Evolutionary conservation across 2,113 vertebrate species (phyloP).

Genomic region (Osmerus mordax): DNA sequence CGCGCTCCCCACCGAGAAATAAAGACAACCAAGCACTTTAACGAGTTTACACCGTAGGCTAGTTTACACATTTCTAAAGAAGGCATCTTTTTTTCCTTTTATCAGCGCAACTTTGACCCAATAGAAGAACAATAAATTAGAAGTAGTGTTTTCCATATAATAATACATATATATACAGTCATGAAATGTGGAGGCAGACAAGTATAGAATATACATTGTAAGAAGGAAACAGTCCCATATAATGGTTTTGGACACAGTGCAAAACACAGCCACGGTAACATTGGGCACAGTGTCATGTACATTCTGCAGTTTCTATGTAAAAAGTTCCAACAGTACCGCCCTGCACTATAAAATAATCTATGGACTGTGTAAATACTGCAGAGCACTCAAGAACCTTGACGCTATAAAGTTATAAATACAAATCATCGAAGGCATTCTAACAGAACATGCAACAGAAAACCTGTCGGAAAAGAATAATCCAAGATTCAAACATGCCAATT

Average conservation of each 20-base stretch:
- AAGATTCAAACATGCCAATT: conserved; percentile 39
- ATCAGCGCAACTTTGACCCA: neutral
- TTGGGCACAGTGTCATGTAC: conserved; percentile 47
- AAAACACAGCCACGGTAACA: conserved; percentile 21
- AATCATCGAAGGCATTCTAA: conserved; percentile 14
- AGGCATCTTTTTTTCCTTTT: conserved; percentile 13
- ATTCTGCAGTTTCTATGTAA: conserved; percentile 40
- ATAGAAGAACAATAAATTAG: conserved; percentile 40
- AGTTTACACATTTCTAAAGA: conserved; percentile 25
- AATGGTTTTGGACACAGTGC: conserved; percentile 19
- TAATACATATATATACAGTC: conserved; percentile 8
- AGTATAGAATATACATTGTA: conserved; percentile 14
- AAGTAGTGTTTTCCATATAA: conserved; percentile 33
- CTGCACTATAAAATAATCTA: too few species aligned
- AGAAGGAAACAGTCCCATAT: conserved; percentile 23
- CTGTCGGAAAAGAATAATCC: conserved; percentile 13
- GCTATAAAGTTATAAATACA: conserved; percentile 4
- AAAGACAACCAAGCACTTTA: conserved; percentile 37
- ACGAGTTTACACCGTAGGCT: conserved; percentile 32
- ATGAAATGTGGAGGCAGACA: conserved; percentile 21
- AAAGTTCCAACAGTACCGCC: neutral
- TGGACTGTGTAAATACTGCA: conserved; percentile 18
- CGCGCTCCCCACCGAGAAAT: conserved; percentile 50
- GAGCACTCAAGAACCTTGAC: conserved; percentile 24
- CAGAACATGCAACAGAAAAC: conserved; percentile 40